Conservation (phyloP, 2,113 vertebrate species). For the Puma concolor region DNA sequence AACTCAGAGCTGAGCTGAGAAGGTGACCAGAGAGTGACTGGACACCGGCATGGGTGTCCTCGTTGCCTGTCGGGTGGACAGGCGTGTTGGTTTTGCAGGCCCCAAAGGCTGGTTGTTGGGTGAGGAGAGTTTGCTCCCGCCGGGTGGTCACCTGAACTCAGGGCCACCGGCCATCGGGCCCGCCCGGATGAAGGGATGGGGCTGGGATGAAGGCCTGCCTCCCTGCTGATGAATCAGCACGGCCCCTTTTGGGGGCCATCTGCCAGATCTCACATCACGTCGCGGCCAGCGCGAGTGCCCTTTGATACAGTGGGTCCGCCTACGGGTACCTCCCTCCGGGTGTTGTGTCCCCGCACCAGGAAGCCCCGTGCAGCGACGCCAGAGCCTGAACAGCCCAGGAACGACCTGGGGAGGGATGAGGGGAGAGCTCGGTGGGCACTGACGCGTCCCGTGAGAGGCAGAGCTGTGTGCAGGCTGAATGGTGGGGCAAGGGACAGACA, state of each 20-base stretch:
- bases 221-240: background rate
- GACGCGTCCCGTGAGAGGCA: background rate
- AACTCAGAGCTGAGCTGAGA: background rate
- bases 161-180: background rate
- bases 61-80: background rate
- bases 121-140: background rate
- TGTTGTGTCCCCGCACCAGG: background rate
- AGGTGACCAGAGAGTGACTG: background rate
- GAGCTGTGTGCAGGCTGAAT: background rate
- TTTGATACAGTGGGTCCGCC: background rate
- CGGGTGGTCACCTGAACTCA: background rate
- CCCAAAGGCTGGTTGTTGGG: background rate
- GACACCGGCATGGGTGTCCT: background rate
- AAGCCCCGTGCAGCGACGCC: background rate
- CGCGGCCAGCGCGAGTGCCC: background rate
- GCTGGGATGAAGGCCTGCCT: background rate
- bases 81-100: background rate
- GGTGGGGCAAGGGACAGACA: background rate
- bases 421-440: background rate
- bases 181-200: background rate
- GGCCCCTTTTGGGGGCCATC: background rate
- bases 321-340: background rate
- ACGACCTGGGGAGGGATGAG: background rate
- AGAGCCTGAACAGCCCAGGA: background rate
- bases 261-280: background rate